Evolutionary conservation across 2,797 vertebrate species (phyloP), one percentile per base, ranked within the genome.

Genomic region (Lacerta bilineata): DNA sequence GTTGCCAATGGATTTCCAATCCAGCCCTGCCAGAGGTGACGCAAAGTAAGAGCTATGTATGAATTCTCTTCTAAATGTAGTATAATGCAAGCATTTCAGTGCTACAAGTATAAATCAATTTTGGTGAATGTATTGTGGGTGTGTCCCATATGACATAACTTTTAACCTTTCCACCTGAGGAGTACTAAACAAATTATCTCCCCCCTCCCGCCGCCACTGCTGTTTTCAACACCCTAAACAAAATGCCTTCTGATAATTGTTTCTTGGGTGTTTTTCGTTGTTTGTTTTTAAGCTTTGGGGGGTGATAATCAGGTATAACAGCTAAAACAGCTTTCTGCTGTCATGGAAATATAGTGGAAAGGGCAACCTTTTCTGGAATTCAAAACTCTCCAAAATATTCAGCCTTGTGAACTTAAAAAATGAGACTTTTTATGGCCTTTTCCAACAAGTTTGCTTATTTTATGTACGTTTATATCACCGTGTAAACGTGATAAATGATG

Each of bases 301-400:
- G n/a, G 25, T 41, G 80, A 39, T 50, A 77, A 69, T 87, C 86
- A 86, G 66, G 86, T 90, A 87, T 46, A 92, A 90, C 39, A 89
- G 74, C 33, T 88, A 87, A 93, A 94, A 77, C 25, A 77, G 5
- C 82, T 88, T 80, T 9, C 72, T 87, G 61, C 91, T 77, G 91
- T 82, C 41, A 88, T 61, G 90, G 71, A 94, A 87, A 90, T 83
- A 84, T 50, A 55, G 27, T 75, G 50, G 83, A 92, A 80, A 86
- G 91, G 91, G 92, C 55, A 87, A 79, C 59, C n/a, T 69, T 76
- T 71, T 66, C 75, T 89, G 79, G 2, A 88, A 80, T 69, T 87
- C 88, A 89, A 92, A 94, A 29, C 80, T 93, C 91, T 91, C 17
- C 90, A 29, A 91, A 95, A 94, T 92, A 83, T 29, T 86, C 10